Conservation (phyloP, 2,113 vertebrate genomes). For the Holacanthus passer region DNA sequence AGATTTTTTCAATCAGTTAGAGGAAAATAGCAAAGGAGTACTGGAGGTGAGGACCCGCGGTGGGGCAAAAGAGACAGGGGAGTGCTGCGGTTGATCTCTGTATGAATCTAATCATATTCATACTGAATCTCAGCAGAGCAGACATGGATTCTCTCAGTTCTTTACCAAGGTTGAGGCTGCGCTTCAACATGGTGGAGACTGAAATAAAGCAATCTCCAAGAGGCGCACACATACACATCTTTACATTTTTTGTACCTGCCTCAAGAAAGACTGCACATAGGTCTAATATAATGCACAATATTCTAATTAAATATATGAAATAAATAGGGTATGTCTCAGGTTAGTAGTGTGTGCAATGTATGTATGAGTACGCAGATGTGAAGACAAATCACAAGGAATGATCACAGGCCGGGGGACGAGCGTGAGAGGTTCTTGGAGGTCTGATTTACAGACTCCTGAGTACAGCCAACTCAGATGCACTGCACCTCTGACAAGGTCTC, state of each 20-base stretch:
- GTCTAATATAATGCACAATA: neutral
- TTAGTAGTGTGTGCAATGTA: neutral
- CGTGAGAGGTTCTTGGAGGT: neutral
- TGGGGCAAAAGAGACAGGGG: constrained; percentile 30
- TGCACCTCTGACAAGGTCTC: neutral
- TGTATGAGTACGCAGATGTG: neutral
- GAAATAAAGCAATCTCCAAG: constrained; percentile 1
- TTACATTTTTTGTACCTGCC: neutral
- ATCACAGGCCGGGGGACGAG: neutral
- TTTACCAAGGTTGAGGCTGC: constrained; percentile 9
- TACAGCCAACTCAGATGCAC: neutral
- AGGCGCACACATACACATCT: neutral
- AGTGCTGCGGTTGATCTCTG: constrained; percentile 32
- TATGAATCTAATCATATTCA: constrained; percentile 60
- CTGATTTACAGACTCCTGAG: constrained; percentile 2
- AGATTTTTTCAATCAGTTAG: constrained; percentile 80
- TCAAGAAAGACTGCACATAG: neutral
- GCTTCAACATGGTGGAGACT: neutral
- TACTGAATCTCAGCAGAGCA: constrained; percentile 30
- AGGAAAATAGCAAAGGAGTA: constrained; percentile 78
- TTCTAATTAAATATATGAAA: neutral
- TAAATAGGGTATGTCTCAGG: neutral
- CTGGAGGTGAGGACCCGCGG: constrained; percentile 65
- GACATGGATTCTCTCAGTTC: constrained; percentile 11
- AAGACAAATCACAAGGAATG: constrained; percentile 7